Base-by-base conservation (phyloP, 1,140 invertebrate species). In the Rhynchophorus ferrugineus region DNA sequence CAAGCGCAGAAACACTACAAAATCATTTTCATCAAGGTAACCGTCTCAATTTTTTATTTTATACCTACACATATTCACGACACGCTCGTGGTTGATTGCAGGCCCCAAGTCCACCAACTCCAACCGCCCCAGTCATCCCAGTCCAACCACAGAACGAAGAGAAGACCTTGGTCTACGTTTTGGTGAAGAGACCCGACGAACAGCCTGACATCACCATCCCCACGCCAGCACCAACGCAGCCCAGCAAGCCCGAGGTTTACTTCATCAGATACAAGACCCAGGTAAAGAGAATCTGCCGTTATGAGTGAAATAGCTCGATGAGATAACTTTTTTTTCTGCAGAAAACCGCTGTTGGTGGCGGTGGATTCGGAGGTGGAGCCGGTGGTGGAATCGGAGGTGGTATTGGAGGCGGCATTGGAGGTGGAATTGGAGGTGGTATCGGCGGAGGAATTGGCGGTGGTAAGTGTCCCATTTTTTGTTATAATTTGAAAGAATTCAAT, bases 211-310 rank as follows among this genome's bases (percentile, higher is more conserved):
- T 89, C 58, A 75, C 80, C 33, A 81, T 89, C 16, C 87, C 87
- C 0, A 87, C 84, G 2, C 82, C 83, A 14, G 80, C 80, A 22
- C 86, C 87, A 2, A 89, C 86, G 11, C 85, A 89, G 61, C 87
- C 86, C 18, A 83, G 82, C 75, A 89, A 89, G 72, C 86, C 86
- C 3, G 86, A 89, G 73, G 87, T 91, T 19, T 89, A 89, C 77
- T 90, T 90, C 75, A 89, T 90, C 72, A 81, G 85, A 71, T 90
- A 89, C 75, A 89, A 89, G 72, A 89, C 85, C 44, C 85, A 89
- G 61, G 64, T 66, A 54, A 54, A 47, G n/a, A 21, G 39, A 21
- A 22, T 3, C 37, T 7, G n/a, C 38, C 57, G 43, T 33, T 34
- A 58, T 59, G 37, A 54, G 57, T 57, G 55, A 59, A 43, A 42